Evolutionary conservation across 2,888 invertebrate genomes (phyloP), one percentile per base, ranked within the genome.

Genomic region (Resseliella maxima): DNA sequence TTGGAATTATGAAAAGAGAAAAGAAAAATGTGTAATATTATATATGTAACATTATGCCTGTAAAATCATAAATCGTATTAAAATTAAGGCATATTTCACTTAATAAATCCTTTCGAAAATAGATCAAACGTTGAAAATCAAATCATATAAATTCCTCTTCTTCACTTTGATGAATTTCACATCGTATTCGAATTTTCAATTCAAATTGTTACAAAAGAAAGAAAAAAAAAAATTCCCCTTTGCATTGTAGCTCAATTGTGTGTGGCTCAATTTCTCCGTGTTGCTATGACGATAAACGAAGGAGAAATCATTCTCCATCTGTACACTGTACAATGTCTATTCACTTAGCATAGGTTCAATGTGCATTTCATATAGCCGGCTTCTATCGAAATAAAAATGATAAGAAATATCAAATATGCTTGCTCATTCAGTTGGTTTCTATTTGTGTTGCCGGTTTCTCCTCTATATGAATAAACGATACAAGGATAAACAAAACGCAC

Each of bases 401-500:
- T 72, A 72, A 72, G 72, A 72, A 31, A 8, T n/a, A n/a, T 27
- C 27, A 59, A 59, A 72, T 59, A 24, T 59, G 59, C 12, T 50
- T 50, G 50, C 35, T 72, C 72, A 50, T 50, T 50, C 46, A 50
- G 41, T 41, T 41, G 2, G 5, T 24, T 15, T 24, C 24, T 59
- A 3, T 24, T 59, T 24, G 24, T 72, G 72, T 3, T 35, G 72
- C 31, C 35, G 27, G 72, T 72, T 72, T 72, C 72, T 72, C 72
- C 72, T 27, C 31, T 72, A 15, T 31, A 24, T n/a, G n/a, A n/a
- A n/a, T 15, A 59, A 31, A 15, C 72, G 72, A 72, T 35, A 35
- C 72, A 72, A 31, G 72, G 72, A 72, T 31, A 72, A 72, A 72
- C 72, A 72, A 72, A 59, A 72, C 72, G 72, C 72, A 35, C 31